phyloP scores from a whole-genome alignment of 2,113 vertebrate genomes.

The Corythaeola cristata region DNA sequence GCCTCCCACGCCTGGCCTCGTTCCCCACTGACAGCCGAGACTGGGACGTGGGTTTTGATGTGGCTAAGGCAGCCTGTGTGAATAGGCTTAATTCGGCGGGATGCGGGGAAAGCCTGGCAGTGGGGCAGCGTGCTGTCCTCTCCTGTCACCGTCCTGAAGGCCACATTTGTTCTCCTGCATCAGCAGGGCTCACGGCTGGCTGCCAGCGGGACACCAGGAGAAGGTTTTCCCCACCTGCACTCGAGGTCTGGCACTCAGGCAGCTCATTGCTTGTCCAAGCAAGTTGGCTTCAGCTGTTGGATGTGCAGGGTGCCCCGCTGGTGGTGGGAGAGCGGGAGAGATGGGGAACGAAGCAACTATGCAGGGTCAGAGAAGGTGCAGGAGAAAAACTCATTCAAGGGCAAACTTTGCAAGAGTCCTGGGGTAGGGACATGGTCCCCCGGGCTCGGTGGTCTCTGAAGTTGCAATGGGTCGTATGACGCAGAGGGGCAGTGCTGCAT shows the following conservation, averaged over 20 bases:
- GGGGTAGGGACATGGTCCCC: background rate
- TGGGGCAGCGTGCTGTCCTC: background rate
- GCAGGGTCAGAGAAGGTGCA: background rate
- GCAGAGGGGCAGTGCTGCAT: background rate
- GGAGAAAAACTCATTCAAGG: background rate
- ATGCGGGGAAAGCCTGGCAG: background rate
- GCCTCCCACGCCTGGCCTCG: background rate
- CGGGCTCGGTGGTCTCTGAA: background rate
- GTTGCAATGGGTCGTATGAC: rapidly evolving
- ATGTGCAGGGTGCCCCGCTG: background rate
- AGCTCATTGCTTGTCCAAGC: background rate
- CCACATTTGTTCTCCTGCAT: background rate
- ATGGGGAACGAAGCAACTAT: background rate
- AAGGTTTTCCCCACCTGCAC: background rate
- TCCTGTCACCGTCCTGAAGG: background rate
- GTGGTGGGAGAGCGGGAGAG: background rate
- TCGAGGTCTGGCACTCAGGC: background rate
- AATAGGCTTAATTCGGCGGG: rapidly evolving
- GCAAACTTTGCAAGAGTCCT: background rate
- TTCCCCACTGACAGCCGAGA: background rate
- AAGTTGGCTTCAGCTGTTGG: background rate
- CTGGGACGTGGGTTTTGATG: background rate
- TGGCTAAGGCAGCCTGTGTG: background rate
- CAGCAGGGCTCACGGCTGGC: background rate
- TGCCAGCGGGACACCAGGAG: background rate